A percentile compares a stretch with the other conserved stretches of the same genome.
phyloP scores from a whole-genome alignment of 2,888 invertebrate species.

The Clanis bilineata region DNA sequence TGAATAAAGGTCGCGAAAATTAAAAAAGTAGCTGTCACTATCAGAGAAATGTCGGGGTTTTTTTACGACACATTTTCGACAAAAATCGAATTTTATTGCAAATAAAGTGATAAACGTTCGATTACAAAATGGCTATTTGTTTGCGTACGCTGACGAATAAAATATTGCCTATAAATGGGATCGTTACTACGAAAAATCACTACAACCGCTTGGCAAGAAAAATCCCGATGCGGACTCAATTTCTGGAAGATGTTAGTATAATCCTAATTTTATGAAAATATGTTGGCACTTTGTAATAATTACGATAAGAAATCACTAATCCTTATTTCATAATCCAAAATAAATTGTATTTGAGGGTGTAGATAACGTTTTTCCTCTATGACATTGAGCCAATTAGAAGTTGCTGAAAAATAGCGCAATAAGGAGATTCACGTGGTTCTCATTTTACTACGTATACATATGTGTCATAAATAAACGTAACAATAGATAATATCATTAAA shows the following conservation, averaged over 20 bases:
- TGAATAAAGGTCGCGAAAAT: background rate
- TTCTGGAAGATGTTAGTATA: constrained; percentile 79
- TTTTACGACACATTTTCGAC: constrained; percentile 55
- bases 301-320: background rate
- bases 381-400: constrained; percentile 61
- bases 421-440: constrained; percentile 42
- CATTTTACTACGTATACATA: constrained; percentile 17
- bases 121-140: constrained; percentile 80
- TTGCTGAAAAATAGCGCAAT: constrained; percentile 28
- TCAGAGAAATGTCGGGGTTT: constrained; percentile 51
- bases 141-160: constrained; percentile 81
- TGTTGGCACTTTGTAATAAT: background rate
- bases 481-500: background rate
- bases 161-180: constrained; percentile 77
- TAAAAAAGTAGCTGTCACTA: constrained; percentile 44
- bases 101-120: constrained; percentile 37
- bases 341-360: constrained; percentile 20
- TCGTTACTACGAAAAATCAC: constrained; percentile 79
- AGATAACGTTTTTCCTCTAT: constrained; percentile 36
- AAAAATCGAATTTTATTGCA: constrained; percentile 41
- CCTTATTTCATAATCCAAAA: constrained; percentile 28
- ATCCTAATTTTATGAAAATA: constrained; percentile 3
- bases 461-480: background rate
- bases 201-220: constrained; percentile 76
- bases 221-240: constrained; percentile 70